These are phyloP conservation scores for Drosophila melanica DNA, from an alignment of 1,140 invertebrate genomes.

Conservation along the genomic window DNA sequence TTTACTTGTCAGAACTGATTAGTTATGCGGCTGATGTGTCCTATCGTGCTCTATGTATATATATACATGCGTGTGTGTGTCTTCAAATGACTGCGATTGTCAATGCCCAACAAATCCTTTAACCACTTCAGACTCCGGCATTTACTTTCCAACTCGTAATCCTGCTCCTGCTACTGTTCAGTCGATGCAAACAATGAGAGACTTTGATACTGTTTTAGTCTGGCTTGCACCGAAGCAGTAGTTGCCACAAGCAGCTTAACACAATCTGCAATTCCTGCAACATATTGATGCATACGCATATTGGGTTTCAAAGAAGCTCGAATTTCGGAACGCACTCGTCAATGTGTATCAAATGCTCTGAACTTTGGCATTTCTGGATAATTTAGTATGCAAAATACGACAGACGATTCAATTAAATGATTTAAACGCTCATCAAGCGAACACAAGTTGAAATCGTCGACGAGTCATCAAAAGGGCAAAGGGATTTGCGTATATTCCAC, in stretches of 20 bases:
- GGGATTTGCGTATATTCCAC: background rate
- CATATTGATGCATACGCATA: background rate
- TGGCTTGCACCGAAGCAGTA: background rate
- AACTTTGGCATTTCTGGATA: constrained; percentile 16
- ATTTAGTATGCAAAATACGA: constrained; percentile 33
- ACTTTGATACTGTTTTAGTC: background rate
- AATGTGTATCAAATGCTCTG: background rate
- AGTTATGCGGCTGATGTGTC: no score
- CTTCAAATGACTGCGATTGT: background rate
- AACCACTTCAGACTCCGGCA: no score
- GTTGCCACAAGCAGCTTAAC: background rate
- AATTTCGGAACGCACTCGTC: background rate
- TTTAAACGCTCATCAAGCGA: constrained; percentile 6
- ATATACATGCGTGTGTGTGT: no score
- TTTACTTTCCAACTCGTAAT: no score
- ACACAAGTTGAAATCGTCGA: background rate
- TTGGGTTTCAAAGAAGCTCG: background rate
- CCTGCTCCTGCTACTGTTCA: background rate
- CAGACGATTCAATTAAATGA: constrained; percentile 36
- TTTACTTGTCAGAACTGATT: background rate
- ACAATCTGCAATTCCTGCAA: background rate
- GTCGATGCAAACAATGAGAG: background rate
- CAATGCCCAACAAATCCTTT: no score
- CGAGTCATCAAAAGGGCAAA: no score
- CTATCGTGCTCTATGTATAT: no score